Evolutionary conservation across 2,888 invertebrate genomes (phyloP), one percentile per base, ranked within the genome.

Genomic region (Lasioglossum lativentre): DNA sequence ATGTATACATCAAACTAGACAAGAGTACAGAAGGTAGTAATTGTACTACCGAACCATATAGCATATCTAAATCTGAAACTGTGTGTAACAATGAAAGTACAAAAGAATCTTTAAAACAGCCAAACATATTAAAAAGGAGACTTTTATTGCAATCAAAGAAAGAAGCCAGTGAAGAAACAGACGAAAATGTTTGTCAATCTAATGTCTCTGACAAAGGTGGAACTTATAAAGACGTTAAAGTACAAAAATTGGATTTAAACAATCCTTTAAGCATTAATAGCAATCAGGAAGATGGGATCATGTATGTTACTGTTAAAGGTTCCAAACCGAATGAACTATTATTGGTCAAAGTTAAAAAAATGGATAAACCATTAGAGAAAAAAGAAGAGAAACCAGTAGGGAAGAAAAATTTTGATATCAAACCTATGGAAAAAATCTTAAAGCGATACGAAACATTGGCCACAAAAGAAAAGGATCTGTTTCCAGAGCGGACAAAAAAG

Each of bases 291-390:
- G 93, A 95, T 76, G 95, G 95, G 23, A 93, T 95, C 52, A 95
- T 95, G 94, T 95, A 95, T 66, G 95, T 95, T 38, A 95, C 95
- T 42, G 94, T 95, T 4, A 94, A 95, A 70, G 95, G 95, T 34
- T 91, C 94, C 0, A 95, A 93, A 47, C 95, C 95, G 0, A 95
- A 95, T 82, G 95, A 95, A 87, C 78, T 95, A 83, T 89, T 95
- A 42, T 87, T 95, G 38, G 94, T 95, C 1, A 95, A 95, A 86
- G 95, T 94, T 6, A 94, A 91, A 68, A 91, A 92, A 76, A 91
- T 92, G 90, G 86, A 84, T 19, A 91, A 93, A 78, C 81, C 88
- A 23, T 34, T 83, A 1, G 92, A 93, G 8, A 92, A 91, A 23
- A 92, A 92, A 77, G 83, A 88, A 14, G 83, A 88, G 1, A 86